Evolutionary conservation across 2,888 invertebrate species (phyloP).

Genomic region (Cantharis nigra): DNA sequence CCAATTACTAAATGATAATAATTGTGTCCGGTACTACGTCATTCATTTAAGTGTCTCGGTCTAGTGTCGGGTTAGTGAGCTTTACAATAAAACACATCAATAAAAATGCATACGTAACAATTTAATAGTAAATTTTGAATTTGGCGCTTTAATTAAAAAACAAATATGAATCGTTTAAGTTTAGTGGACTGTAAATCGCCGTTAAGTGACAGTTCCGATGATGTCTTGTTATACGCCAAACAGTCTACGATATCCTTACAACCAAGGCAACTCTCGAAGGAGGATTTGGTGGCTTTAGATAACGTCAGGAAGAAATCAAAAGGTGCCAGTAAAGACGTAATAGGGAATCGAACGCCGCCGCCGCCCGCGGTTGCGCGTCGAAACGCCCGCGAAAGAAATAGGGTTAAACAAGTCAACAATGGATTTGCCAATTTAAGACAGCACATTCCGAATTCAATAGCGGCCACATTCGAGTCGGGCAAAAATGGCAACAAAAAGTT

Average conservation of each 20-base stretch:
- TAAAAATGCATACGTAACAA: neutral
- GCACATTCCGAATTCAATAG: slow-evolving; percentile 84
- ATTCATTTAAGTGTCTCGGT: slow-evolving; percentile 19
- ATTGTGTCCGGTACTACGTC: slow-evolving; percentile 42
- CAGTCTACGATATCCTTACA: neutral
- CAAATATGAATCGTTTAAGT: slow-evolving; percentile 50
- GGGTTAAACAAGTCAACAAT: slow-evolving; percentile 91
- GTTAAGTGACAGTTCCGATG: neutral
- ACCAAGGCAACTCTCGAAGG: slow-evolving; percentile 31
- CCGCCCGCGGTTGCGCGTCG: slow-evolving; percentile 60
- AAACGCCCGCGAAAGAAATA: slow-evolving; percentile 90
- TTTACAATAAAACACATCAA: neutral
- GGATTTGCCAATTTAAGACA: slow-evolving; percentile 87
- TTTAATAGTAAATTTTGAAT: neutral
- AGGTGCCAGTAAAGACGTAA: slow-evolving; percentile 37
- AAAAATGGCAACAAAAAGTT: slow-evolving; percentile 75
- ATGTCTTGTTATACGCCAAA: neutral
- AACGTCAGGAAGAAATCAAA: slow-evolving; percentile 46
- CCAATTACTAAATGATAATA: slow-evolving; percentile 39
- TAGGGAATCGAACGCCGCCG: slow-evolving; percentile 59
- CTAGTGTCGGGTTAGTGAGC: slow-evolving; percentile 13
- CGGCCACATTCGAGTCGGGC: slow-evolving; percentile 68
- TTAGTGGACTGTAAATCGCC: slow-evolving; percentile 57
- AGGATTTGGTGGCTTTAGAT: slow-evolving; percentile 47
- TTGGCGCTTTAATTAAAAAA: slow-evolving; percentile 54